These are phyloP conservation scores for Caenorhabditis afra DNA, from an alignment of 2,888 invertebrate genomes.

Conservation along the genomic window DNA sequence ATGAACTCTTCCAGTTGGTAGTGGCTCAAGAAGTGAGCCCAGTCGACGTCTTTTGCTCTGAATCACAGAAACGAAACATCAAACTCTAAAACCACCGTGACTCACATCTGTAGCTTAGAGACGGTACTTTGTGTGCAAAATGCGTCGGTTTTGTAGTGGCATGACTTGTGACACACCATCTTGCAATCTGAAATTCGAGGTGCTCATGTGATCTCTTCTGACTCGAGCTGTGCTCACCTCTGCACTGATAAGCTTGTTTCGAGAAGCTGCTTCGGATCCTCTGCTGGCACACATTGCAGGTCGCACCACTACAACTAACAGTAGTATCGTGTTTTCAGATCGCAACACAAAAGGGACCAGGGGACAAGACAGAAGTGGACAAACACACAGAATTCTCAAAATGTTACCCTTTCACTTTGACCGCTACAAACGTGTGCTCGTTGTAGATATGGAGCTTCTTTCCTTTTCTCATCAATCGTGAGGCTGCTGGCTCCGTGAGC, in stretches of 20 bases:
- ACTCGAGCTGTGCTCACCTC: constrained; percentile 70
- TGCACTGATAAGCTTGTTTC: constrained; percentile 80
- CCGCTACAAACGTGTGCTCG: constrained; percentile 80
- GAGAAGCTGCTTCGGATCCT: constrained; percentile 77
- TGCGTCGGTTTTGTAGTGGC: constrained; percentile 77
- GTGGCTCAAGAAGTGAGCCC: constrained; percentile 77
- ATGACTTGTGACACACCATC: constrained; percentile 79
- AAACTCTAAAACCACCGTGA: background rate
- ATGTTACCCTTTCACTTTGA: constrained; percentile 78
- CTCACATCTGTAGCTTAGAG: constrained; percentile 73
- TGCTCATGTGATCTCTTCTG: background rate
- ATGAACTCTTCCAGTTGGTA: constrained; percentile 77
- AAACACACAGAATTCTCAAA: background rate
- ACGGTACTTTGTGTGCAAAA: constrained; percentile 75
- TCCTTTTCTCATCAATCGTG: constrained; percentile 76
- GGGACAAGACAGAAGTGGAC: constrained; percentile 11
- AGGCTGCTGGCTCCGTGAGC: constrained; percentile 71
- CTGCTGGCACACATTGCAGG: constrained; percentile 78
- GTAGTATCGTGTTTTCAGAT: constrained; percentile 48
- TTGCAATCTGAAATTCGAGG: constrained; percentile 76
- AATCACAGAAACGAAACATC: constrained; percentile 19
- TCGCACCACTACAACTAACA: constrained; percentile 75
- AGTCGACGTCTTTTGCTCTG: constrained; percentile 77
- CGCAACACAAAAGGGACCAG: background rate
- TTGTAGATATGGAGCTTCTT: constrained; percentile 80